A percentile compares a stretch with the other conserved stretches of the same genome.
These are phyloP conservation scores for Drosophila gaucha DNA, from an alignment of 2,888 invertebrate species.

Conservation along the genomic window DNA sequence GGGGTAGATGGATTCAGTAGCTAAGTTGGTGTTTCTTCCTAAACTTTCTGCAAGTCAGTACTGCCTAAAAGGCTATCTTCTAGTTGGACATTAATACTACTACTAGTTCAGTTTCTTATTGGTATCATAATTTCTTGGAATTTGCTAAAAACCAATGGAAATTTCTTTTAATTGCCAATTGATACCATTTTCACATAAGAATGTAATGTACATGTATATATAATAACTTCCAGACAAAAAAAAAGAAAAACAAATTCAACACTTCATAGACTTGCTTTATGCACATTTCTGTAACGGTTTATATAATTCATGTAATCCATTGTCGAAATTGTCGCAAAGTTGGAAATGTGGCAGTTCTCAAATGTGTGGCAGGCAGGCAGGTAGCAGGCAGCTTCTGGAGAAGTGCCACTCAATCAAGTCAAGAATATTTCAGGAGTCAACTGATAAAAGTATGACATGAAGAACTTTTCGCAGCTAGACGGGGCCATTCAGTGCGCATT, in stretches of 20 bases:
- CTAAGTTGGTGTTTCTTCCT: too few species aligned
- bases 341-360: conserved; percentile 22
- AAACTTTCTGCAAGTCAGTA: too few species aligned
- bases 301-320: conserved; percentile 32
- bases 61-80: neutral
- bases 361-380: conserved; percentile 21
- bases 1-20: neutral
- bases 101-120: too few species aligned
- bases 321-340: conserved; percentile 44
- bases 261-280: neutral
- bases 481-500: conserved; percentile 3
- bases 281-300: conserved; percentile 1
- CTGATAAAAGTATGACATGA: conserved; percentile 35
- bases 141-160: neutral
- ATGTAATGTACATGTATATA: too few species aligned
- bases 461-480: conserved; percentile 21
- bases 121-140: neutral
- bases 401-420: conserved; percentile 53
- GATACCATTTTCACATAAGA: neutral
- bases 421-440: conserved; percentile 46
- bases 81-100: neutral
- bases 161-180: neutral
- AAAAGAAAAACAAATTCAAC: neutral
- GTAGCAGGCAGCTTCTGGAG: conserved; percentile 6
- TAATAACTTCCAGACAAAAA: too few species aligned